Base-by-base conservation (phyloP, 2,797 vertebrate genomes). In the Prionace glauca region DNA sequence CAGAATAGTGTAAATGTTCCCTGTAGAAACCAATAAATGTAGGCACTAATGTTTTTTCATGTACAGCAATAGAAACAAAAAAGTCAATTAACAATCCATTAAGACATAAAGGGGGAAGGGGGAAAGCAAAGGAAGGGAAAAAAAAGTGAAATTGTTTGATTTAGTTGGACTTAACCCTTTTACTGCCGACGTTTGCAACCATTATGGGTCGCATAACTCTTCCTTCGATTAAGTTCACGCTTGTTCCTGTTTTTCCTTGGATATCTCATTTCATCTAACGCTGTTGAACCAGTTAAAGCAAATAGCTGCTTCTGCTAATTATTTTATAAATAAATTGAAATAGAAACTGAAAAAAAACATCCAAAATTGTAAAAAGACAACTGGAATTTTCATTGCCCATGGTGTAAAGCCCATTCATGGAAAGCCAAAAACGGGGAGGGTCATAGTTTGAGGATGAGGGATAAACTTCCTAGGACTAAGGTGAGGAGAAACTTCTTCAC, bases 41-140 rank as follows among this genome's bases (percentile, higher is more conserved):
- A 74, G 93, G 93, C 69, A 77, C 93, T 95, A 95, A 95, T 95
- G 93, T 95, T 95, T 95, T 56, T 95, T 72, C 93, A 77, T 77
- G 72, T 95, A 77, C 45, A 77, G 93, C 93, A 95, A 95, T 72
- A n/a, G 72, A 95, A 95, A 95, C 93, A 95, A 95, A 95, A 95
- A 95, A 95, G 93, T 95, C 93, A 95, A 95, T 95, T 95, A 95
- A 95, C 93, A 77, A 95, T 95, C 71, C 93, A 95, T 95, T 95
- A 60, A 74, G 93, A 95, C 18, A 77, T 95, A 77, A 95, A 74
- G 71, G 24, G 45, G 72, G 93, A 77, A 77, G 93, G 72, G 72
- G 50, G 14, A 77, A 56, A 95, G 69, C 50, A 56, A 60, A n/a
- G 29, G 74, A 74, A n/a, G 29, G 74, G 56, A 29, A 50, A 95